Evolutionary conservation across 2,113 vertebrate species (phyloP).

Genomic region (Catharus fuscescens): DNA sequence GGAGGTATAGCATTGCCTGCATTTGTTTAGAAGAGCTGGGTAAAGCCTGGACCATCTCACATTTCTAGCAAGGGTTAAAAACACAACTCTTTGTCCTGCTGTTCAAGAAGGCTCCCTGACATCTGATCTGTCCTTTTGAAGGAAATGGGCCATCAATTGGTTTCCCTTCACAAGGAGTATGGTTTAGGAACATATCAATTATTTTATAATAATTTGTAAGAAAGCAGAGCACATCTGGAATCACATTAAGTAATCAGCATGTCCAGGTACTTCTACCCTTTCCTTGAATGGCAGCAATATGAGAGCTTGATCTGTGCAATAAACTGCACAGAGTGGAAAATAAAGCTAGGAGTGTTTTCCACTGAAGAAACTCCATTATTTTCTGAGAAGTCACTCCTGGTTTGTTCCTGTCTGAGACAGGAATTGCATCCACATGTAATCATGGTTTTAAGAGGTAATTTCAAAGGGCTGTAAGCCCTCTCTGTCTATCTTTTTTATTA

Average conservation of each 20-base stretch:
- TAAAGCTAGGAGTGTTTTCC: background rate
- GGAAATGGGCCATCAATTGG: background rate
- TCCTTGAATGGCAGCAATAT: background rate
- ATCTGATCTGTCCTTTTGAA: background rate
- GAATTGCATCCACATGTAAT: conserved; percentile 52
- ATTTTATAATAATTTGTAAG: background rate
- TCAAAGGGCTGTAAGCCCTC: conserved; percentile 48
- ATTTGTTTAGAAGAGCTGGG: background rate
- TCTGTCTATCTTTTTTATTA: conserved; percentile 52
- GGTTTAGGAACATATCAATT: background rate
- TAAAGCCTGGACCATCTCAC: background rate
- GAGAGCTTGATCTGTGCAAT: background rate
- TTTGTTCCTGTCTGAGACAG: conserved; percentile 9
- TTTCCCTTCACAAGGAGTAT: background rate
- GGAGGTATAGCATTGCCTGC: background rate
- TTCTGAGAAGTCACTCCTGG: conserved; percentile 15
- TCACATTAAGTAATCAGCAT: background rate
- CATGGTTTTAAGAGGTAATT: conserved; percentile 30
- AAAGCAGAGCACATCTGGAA: background rate
- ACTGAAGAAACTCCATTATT: background rate
- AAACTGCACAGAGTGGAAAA: background rate
- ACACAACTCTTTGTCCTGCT: background rate
- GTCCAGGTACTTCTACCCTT: background rate
- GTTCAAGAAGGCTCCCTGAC: background rate
- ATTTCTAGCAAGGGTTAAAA: background rate